Base-by-base conservation (phyloP, 37 sponge, comb jelly and placozoan species). In the Tethya wilhelma region DNA sequence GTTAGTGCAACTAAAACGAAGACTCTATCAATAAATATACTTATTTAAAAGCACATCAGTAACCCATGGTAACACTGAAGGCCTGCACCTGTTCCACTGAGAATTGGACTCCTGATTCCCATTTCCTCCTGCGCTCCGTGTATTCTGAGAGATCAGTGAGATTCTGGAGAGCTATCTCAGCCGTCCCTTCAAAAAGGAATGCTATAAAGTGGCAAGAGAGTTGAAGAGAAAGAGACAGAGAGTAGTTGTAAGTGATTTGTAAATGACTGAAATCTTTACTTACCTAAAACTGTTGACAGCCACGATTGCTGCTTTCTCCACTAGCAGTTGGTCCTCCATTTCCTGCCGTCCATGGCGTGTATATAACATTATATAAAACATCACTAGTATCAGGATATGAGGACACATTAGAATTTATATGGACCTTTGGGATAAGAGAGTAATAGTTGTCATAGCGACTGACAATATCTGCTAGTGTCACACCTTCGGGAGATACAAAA, bases 141-240 rank as follows among this genome's bases (percentile, higher is more conserved):
- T 88, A 88, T 44, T 63, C 64, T 19, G 76, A 68, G 0, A 82
- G 45, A 71, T 77, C 72, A 0, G 65, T 59, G 17, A 88, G 68
- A 29, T 82, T 59, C 55, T 82, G 71, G 22, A 88, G 59, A 39
- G 89, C 89, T 37, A 75, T 76, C 56, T 88, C 89, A 28, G 69
- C 89, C 28, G 89, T 88, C 1, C 89, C 89, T 28, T 88, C 83
- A 67, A 64, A 88, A n/a, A 88, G 38, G 65, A 88, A 57, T 4
- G 78, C 85, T 85, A 49, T 9, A n/a, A n/a, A n/a, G n/a, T n/a
- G n/a, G n/a, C n/a, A n/a, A 49, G 53, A 49, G 53, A 49, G 53
- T 19, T 9, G 14, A 14, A 49, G 53, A 49, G 53, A 49, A 14
- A 49, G 53, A 49, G 53, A 49, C 14, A 49, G 53, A 49, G 53